Conservation (phyloP, 2,888 invertebrate species). For the Drepana falcataria region DNA sequence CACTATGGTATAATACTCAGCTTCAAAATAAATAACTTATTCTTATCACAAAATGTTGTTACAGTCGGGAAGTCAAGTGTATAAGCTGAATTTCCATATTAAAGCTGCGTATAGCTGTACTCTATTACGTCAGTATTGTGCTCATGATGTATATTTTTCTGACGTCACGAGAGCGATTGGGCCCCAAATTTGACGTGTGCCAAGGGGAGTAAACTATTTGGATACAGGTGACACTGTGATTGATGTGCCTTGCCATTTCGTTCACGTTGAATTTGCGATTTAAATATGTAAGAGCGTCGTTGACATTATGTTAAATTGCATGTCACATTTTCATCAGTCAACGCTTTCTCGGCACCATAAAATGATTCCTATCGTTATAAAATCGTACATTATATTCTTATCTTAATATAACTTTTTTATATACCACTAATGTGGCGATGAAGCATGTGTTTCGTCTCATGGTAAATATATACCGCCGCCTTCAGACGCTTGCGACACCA, state of each 20-base stretch:
- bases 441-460: too few relatives aligned
- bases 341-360: neutral
- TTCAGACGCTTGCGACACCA: too few relatives aligned
- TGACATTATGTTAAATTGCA: neutral
- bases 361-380: too few relatives aligned
- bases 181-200: slow-evolving; percentile 51
- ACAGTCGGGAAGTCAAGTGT: slow-evolving; percentile 54
- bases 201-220: slow-evolving; percentile 46
- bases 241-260: slow-evolving; percentile 46
- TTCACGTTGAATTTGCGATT: slow-evolving; percentile 17
- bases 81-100: slow-evolving; percentile 65
- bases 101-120: slow-evolving; percentile 42
- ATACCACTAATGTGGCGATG: too few relatives aligned
- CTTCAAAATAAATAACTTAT: slow-evolving; percentile 22
- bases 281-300: slow-evolving; percentile 4
- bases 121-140: slow-evolving; percentile 66
- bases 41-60: slow-evolving; percentile 52
- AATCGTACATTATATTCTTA: too few relatives aligned
- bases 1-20: too few relatives aligned
- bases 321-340: neutral
- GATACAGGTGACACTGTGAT: slow-evolving; percentile 56
- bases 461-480: too few relatives aligned
- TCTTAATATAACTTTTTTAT: too few relatives aligned
- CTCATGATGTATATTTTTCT: slow-evolving; percentile 69
- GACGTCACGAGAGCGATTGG: slow-evolving; percentile 50